A percentile compares a stretch with the other conserved stretches of the same genome.
These are phyloP conservation scores for Drosophila stalkeri DNA, from an alignment of 2,888 invertebrate species.

Conservation along the genomic window DNA sequence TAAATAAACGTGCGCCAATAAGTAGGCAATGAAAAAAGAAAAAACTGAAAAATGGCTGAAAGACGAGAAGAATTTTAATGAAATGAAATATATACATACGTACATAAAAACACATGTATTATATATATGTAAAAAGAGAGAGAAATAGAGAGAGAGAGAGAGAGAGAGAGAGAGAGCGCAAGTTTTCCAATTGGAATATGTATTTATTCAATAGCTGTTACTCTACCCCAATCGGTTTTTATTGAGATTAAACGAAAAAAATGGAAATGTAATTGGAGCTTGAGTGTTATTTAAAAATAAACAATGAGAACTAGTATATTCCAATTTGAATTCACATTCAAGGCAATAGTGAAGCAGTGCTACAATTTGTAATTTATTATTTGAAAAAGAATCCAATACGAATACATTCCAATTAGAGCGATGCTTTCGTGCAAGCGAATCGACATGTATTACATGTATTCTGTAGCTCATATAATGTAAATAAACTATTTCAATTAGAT, in stretches of 20 bases:
- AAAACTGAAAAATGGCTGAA: not conserved
- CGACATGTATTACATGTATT: not conserved
- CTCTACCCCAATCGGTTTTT: not conserved
- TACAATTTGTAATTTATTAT: not conserved
- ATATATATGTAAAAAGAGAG: not conserved
- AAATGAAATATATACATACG: not conserved
- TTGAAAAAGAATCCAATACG: not conserved
- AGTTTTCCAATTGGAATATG: not conserved
- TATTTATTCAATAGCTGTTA: not conserved
- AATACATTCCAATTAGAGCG: not conserved
- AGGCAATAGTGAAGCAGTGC: not conserved
- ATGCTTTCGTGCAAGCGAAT: not conserved
- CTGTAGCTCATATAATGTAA: not conserved
- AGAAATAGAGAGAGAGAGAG: not conserved
- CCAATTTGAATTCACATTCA: not conserved
- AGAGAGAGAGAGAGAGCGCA: not conserved
- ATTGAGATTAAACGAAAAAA: not conserved
- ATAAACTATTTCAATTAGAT: not conserved
- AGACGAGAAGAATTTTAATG: not conserved
- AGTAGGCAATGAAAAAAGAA: slow-evolving; percentile 25
- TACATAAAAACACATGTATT: too few relatives aligned
- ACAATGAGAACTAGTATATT: not conserved
- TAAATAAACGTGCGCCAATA: slow-evolving; percentile 10
- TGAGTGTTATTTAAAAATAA: not conserved
- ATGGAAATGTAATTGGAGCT: not conserved